A percentile compares a stretch with the other conserved stretches of the same genome.
Evolutionary conservation across 2,888 invertebrate species (phyloP).

Genomic region (Hyppa rectilinea): DNA sequence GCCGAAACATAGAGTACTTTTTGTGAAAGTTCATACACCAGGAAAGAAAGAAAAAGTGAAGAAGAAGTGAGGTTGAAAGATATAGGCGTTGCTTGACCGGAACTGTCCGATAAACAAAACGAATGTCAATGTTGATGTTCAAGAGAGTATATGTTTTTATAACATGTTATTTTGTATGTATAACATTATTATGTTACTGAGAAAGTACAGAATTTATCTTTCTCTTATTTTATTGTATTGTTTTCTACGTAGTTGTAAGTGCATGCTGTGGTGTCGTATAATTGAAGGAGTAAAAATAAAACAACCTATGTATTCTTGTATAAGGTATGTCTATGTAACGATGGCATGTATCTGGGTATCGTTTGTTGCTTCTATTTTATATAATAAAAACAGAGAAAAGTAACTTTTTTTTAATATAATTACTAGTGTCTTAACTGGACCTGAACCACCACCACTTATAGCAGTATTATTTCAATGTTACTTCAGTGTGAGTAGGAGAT

Average conservation of each 20-base stretch:
- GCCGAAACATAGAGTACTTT: neutral
- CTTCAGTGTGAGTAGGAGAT: too few species aligned
- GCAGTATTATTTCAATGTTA: too few species aligned
- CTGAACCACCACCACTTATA: too few species aligned
- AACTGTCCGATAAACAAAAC: neutral
- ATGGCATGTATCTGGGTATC: neutral
- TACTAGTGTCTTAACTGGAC: neutral
- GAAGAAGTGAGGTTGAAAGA: neutral
- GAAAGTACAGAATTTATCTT: neutral
- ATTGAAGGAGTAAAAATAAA: neutral
- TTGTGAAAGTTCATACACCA: too few species aligned
- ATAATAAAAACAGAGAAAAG: neutral
- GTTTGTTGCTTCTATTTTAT: neutral
- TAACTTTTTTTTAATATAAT: neutral
- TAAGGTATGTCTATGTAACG: neutral
- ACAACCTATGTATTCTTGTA: too few species aligned
- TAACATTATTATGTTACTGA: constrained; percentile 1
- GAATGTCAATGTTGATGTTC: constrained; percentile 25
- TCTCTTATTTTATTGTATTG: neutral
- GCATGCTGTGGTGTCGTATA: neutral
- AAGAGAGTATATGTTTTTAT: constrained; percentile 15
- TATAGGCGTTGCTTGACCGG: neutral
- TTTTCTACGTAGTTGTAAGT: neutral
- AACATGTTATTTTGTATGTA: constrained; percentile 5
- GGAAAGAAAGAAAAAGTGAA: too few species aligned